Conservation (phyloP, 2,888 invertebrate genomes). For the Chromoteleia sp. region DNA sequence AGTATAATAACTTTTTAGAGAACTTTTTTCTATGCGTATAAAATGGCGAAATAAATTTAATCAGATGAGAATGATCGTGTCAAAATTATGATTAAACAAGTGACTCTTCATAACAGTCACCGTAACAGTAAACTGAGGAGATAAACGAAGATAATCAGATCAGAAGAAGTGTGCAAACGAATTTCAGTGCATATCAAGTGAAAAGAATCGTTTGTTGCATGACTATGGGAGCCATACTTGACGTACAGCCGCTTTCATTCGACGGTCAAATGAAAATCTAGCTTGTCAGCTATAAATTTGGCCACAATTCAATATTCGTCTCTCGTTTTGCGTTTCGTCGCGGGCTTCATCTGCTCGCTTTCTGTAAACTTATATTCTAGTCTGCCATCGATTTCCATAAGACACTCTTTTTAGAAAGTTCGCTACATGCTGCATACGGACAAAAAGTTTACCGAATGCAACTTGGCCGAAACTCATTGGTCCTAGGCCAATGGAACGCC, state of each 20-base stretch:
- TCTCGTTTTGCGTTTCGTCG: constrained; percentile 37
- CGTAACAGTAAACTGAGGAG: too few relatives aligned
- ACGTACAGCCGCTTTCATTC: too few relatives aligned
- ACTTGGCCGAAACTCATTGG: constrained; percentile 57
- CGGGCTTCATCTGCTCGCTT: constrained; percentile 14
- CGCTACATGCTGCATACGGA: constrained; percentile 18
- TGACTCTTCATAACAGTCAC: too few relatives aligned
- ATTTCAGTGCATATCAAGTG: too few relatives aligned
- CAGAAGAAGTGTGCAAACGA: too few relatives aligned
- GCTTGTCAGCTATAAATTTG: constrained; percentile 45
- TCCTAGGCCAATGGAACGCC: constrained; percentile 43
- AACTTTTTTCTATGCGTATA: too few relatives aligned
- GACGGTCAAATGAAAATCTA: constrained; percentile 32
- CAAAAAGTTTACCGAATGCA: constrained; percentile 22
- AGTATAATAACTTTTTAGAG: too few relatives aligned
- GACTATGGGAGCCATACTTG: too few relatives aligned
- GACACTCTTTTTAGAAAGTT: constrained; percentile 39
- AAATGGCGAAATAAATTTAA: too few relatives aligned
- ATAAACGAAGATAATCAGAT: too few relatives aligned
- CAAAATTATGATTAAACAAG: not conserved
- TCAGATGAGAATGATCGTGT: not conserved
- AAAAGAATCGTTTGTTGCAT: too few relatives aligned
- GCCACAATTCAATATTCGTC: constrained; percentile 49
- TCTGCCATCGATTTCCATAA: constrained; percentile 51
- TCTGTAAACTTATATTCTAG: constrained; percentile 49